A percentile compares a stretch with the other conserved stretches of the same genome.
Evolutionary conservation across 2,797 vertebrate species (phyloP).

Genomic region (Helostoma temminkii): DNA sequence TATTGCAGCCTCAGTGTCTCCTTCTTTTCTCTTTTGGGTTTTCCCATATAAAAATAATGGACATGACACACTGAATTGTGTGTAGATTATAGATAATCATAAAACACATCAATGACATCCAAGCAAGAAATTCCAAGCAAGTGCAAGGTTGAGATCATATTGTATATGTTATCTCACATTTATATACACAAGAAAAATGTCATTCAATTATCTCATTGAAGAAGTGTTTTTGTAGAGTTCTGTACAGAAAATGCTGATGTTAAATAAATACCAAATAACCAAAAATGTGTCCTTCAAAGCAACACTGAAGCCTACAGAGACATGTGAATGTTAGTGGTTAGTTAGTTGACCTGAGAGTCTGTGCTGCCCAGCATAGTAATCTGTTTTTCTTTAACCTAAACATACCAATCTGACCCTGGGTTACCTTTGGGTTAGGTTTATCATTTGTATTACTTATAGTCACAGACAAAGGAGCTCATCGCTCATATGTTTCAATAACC

Average conservation of each 20-base stretch:
- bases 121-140: background rate
- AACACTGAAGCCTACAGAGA: background rate
- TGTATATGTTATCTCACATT: background rate
- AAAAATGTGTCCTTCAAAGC: background rate
- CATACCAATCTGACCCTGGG: constrained; percentile 7
- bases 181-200: background rate
- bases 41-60: constrained; percentile 43
- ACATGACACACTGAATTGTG: constrained; percentile 11
- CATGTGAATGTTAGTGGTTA: background rate
- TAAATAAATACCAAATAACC: background rate
- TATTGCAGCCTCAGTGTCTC: constrained; percentile 39
- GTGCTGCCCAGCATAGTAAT: background rate
- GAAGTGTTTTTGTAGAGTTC: background rate
- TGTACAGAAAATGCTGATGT: background rate
- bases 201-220: background rate
- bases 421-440: constrained; percentile 9
- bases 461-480: background rate
- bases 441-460: constrained; percentile 2
- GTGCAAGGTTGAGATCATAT: background rate
- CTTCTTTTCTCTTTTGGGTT: constrained; percentile 43
- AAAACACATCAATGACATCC: constrained; percentile 14
- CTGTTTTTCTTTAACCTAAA: background rate
- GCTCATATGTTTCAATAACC: background rate
- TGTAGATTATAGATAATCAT: constrained; percentile 44
- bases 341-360: background rate